phyloP scores from a whole-genome alignment of 2,113 vertebrate genomes.

The Speoplatyrhinus poulsoni region DNA sequence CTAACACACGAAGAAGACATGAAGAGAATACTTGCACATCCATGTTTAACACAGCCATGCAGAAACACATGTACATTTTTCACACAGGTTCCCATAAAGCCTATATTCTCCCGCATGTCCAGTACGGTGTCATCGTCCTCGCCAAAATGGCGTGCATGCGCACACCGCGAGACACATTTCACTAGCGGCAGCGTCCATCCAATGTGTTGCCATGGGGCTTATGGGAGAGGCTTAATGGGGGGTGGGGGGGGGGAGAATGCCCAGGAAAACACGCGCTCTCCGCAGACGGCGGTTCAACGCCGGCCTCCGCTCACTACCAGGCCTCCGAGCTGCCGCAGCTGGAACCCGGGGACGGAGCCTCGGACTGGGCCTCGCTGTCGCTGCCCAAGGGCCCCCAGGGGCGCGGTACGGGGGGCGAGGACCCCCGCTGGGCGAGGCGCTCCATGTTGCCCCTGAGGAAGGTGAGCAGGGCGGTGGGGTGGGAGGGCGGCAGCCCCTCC shows the following conservation, averaged over 20 bases:
- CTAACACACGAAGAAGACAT: conserved; percentile 52
- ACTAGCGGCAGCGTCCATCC: conserved; percentile 28
- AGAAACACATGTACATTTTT: conserved; percentile 55
- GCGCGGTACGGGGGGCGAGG: conserved; percentile 52
- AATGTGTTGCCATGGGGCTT: conserved; percentile 14
- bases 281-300: neutral
- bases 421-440: conserved; percentile 58
- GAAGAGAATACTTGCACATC: conserved; percentile 50
- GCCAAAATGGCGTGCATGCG: neutral
- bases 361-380: conserved; percentile 77
- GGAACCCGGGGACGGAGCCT: conserved; percentile 78
- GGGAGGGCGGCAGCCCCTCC: conserved; percentile 65
- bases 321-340: conserved; percentile 77
- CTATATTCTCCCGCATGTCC: too few relatives aligned
- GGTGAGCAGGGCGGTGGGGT: conserved; percentile 71
- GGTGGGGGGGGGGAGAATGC: too few relatives aligned
- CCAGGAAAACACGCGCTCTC: neutral
- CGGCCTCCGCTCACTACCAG: conserved; percentile 63
- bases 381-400: conserved; percentile 71
- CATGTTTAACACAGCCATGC: conserved; percentile 63
- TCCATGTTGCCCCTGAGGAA: conserved; percentile 78
- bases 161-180: conserved; percentile 11
- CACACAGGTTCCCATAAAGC: neutral
- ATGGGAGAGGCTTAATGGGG: too few relatives aligned
- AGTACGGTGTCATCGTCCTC: neutral